Percentiles rank a stretch among this genome's conserved stretches.
Conservation (phyloP, 2,113 vertebrate species). For the Charina bottae region DNA sequence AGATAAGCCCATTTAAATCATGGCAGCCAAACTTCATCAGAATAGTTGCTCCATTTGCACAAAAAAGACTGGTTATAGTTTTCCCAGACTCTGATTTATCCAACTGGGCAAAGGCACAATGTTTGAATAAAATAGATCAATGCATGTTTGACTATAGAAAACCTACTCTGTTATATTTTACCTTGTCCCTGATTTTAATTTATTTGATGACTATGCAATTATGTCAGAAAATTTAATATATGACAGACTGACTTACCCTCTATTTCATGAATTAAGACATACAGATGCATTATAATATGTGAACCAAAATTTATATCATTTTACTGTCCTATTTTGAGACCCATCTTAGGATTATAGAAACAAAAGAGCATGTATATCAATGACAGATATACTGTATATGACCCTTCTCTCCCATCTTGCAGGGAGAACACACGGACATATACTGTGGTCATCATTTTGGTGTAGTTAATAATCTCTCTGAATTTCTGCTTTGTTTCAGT, state of each 20-base stretch:
- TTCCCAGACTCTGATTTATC: neutral
- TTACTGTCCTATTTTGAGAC: neutral
- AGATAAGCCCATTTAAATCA: neutral
- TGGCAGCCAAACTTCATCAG: accelerated
- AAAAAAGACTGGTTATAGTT: neutral
- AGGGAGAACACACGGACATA: neutral
- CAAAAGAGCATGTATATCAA: neutral
- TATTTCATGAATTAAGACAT: neutral
- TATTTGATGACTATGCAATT: neutral
- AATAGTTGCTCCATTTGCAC: neutral
- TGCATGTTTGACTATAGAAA: neutral
- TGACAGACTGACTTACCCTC: neutral
- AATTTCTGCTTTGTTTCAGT: neutral
- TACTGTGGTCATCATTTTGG: neutral
- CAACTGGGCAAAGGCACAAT: neutral
- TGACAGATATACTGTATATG: neutral
- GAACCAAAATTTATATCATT: neutral
- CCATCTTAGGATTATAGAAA: neutral
- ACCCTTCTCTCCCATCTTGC: neutral
- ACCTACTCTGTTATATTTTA: neutral
- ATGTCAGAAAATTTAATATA: neutral
- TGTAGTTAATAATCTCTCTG: neutral
- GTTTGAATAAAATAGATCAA: neutral
- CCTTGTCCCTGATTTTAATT: neutral
- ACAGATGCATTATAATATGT: neutral